Conservation (phyloP, 53 echinoderm and acorn worm genomes). For the Crossaster papposus region DNA sequence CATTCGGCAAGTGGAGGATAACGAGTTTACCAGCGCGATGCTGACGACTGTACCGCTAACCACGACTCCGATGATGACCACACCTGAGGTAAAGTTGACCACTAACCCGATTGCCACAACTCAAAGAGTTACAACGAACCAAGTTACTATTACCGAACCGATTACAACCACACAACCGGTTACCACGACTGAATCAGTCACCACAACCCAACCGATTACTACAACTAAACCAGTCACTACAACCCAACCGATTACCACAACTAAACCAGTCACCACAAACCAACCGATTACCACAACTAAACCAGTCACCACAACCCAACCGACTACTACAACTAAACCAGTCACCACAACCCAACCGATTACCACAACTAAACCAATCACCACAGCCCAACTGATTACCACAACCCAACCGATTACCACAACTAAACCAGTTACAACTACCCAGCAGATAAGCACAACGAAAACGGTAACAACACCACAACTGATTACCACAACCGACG, state of each 20-base stretch:
- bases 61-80: constrained; percentile 50
- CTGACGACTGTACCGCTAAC: constrained; percentile 48
- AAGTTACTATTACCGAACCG: neutral
- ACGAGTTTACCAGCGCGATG: constrained; percentile 21
- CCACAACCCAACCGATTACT: neutral
- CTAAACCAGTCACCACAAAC: neutral
- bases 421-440: constrained; percentile 16
- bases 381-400: constrained; percentile 19
- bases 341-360: neutral
- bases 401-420: constrained; percentile 22
- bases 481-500: constrained; percentile 15
- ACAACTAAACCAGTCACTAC: neutral
- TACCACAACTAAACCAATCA: constrained; percentile 34
- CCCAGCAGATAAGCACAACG: constrained; percentile 12
- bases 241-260: constrained; percentile 30
- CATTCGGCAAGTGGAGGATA: constrained; percentile 58
- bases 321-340: constrained; percentile 5
- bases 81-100: constrained; percentile 7
- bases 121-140: constrained; percentile 22
- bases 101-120: constrained; percentile 17
- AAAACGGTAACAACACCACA: constrained; percentile 9
- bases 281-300: constrained; percentile 8
- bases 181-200: neutral
- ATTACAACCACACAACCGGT: neutral
- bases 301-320: constrained; percentile 10